Evolutionary conservation across 30 jellyfish, hydroid and myxozoan species (phyloP).

Genomic region (Nemopilema nomurai): DNA sequence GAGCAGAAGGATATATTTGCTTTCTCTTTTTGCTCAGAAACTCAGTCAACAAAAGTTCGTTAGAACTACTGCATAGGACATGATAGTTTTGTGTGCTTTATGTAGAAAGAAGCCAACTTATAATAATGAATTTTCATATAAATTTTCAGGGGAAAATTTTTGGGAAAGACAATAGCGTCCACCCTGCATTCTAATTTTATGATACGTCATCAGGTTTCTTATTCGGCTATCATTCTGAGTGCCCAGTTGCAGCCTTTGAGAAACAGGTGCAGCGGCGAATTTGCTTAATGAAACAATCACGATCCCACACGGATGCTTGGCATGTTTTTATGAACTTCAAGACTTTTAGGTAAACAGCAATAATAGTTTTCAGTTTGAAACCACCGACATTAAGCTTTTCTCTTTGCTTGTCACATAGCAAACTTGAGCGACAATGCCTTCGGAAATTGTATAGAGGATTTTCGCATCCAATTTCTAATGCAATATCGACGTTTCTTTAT

Average conservation of each 20-base stretch:
- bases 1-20: too few relatives aligned
- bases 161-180: too few relatives aligned
- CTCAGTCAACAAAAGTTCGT: too few relatives aligned
- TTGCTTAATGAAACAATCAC: neutral
- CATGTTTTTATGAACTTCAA: too few relatives aligned
- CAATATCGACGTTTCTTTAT: neutral
- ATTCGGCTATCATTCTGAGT: neutral
- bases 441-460: neutral
- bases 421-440: neutral
- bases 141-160: too few relatives aligned
- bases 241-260: neutral
- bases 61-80: too few relatives aligned
- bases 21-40: too few relatives aligned
- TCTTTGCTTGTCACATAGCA: neutral
- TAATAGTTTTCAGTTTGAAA: neutral
- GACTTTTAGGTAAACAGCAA: neutral
- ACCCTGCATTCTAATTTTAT: too few relatives aligned
- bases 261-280: neutral
- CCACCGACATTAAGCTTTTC: neutral
- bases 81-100: too few relatives aligned
- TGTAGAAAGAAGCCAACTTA: too few relatives aligned
- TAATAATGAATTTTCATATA: too few relatives aligned
- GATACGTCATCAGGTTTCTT: too few relatives aligned
- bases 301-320: neutral
- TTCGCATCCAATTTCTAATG: neutral